Evolutionary conservation across 64 coral and sea anemone genomes (phyloP), one percentile per base, ranked within the genome.

Genomic region (Porites lutea): DNA sequence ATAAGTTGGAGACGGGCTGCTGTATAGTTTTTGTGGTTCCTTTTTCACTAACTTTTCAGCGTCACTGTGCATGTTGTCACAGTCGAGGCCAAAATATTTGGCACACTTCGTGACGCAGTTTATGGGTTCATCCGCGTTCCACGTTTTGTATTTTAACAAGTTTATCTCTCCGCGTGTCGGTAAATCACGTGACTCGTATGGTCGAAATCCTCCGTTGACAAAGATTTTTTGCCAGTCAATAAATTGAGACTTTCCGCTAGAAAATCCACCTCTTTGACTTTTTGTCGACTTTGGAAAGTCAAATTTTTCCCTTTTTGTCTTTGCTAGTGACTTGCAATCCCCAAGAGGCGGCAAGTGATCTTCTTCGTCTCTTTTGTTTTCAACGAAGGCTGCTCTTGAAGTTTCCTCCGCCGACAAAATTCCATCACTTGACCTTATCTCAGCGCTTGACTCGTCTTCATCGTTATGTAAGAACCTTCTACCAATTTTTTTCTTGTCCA

Each of bases 161-260:
- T 12, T 52, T 23, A 87, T 49, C 69, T 93, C 91, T 6, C 91
- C 91, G 8, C 63, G 87, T 14, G 91, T 93, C 37, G 91, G 82
- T 18, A 66, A 43, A 62, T 87, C 82, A 59, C 91, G 75, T 21
- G 91, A 93, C 63, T 93, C 91, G 14, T 53, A 19, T 37, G 91
- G 91, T 59, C 78, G 75, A 87, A 93, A 93, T n/a, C 91, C 91
- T n/a, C 83, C 91, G 2, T 47, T 69, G 10, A 23, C 37, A 4
- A 93, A 79, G 18, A 87, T 71, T 48, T 79, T 77, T 16, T 74
- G 73, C 91, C 91, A 79, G 51, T 87, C 86, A 52, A 93, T 71
- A 83, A 11, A 60, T 11, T 52, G 21, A 16, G 7, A 13, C 43
- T 23, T 52, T 43, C 46, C 52, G 16, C 19, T 6, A 64, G 19